Evolutionary conservation across 2,113 vertebrate genomes (phyloP).

Genomic region (Siphamia tubifer): DNA sequence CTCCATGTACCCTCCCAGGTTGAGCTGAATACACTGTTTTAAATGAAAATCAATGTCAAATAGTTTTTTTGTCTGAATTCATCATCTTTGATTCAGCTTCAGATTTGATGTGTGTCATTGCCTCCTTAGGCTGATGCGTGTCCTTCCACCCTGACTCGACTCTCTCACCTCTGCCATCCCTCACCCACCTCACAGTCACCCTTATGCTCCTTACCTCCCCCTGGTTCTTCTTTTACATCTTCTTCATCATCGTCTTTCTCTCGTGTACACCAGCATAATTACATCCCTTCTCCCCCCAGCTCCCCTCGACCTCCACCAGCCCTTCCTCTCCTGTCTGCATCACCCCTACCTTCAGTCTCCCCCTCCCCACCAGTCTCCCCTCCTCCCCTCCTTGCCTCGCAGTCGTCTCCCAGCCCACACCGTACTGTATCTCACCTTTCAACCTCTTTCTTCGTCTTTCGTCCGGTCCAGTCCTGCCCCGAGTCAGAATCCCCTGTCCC

Average conservation of each 20-base stretch:
- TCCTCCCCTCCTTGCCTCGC: background rate
- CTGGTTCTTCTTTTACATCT: constrained; percentile 12
- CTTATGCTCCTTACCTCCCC: constrained; percentile 58
- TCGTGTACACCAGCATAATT: constrained; percentile 4
- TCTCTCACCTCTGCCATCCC: constrained; percentile 28
- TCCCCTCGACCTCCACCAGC: constrained; percentile 28
- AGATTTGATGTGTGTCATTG: constrained; percentile 48
- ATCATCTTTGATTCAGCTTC: background rate
- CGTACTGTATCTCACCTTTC: constrained; percentile 1
- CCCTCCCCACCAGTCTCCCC: constrained; percentile 17
- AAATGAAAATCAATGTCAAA: too few relatives aligned
- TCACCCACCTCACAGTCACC: constrained; percentile 66
- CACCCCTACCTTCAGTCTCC: constrained; percentile 19
- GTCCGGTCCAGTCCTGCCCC: constrained; percentile 9
- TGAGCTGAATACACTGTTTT: background rate
- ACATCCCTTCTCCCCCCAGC: constrained; percentile 18
- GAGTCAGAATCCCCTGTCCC: constrained; percentile 51
- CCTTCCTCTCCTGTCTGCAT: constrained; percentile 28
- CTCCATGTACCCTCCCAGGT: constrained; percentile 18
- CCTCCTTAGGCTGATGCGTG: constrained; percentile 56
- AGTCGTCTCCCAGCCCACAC: constrained; percentile 12
- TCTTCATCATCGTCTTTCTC: constrained; percentile 17
- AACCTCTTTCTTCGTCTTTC: constrained; percentile 7
- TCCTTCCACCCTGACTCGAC: constrained; percentile 19
- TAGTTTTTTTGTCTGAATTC: background rate